phyloP scores from a whole-genome alignment of 2,113 vertebrate genomes.

The Motacilla alba region DNA sequence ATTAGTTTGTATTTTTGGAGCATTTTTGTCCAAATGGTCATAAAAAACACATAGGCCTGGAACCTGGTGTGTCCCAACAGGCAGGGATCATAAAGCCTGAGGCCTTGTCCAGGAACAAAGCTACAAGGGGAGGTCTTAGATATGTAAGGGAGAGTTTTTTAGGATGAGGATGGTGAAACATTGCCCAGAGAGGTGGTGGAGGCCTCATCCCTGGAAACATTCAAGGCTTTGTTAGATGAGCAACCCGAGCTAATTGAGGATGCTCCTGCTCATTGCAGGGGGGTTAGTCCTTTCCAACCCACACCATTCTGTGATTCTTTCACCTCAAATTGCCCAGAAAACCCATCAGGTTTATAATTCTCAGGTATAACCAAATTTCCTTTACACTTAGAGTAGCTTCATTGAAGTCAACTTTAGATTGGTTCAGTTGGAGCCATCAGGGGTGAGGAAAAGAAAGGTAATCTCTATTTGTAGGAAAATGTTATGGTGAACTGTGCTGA shows the following conservation, averaged over 20 bases:
- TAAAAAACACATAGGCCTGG: fast-evolving
- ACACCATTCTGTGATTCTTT: not conserved
- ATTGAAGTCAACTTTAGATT: not conserved
- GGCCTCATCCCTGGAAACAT: not conserved
- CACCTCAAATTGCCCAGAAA: not conserved
- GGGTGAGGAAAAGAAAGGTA: not conserved
- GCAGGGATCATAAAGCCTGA: not conserved
- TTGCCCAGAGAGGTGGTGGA: not conserved
- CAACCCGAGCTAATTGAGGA: not conserved
- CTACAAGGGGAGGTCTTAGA: not conserved
- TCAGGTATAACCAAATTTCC: not conserved
- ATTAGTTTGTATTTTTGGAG: not conserved
- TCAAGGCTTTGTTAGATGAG: not conserved
- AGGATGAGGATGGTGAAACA: not conserved
- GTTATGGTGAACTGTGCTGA: not conserved
- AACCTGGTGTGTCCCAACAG: not conserved
- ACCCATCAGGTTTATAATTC: not conserved
- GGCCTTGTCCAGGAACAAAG: not conserved
- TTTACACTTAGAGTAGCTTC: not conserved
- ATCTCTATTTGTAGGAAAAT: not conserved
- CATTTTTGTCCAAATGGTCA: not conserved
- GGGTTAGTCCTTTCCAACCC: not conserved
- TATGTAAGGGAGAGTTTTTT: not conserved
- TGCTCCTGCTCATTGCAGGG: not conserved
- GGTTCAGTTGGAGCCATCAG: not conserved